Evolutionary conservation across 2,113 vertebrate species (phyloP).

Genomic region (Narcine bancroftii): DNA sequence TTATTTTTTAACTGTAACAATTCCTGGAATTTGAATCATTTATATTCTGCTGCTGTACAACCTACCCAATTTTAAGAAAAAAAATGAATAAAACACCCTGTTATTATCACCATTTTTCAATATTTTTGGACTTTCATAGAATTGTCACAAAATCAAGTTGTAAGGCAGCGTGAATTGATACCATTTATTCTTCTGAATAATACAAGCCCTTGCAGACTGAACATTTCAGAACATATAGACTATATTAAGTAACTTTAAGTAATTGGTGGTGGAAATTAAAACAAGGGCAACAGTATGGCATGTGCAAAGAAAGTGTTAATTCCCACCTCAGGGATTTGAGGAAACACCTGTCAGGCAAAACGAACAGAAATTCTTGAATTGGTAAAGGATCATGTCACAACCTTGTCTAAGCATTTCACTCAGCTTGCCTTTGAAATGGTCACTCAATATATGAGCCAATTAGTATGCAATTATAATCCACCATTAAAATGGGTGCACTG

Average conservation of each 20-base stretch:
- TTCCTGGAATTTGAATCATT: background rate
- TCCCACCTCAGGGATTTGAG: background rate
- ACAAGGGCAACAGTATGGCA: background rate
- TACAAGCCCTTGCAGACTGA: background rate
- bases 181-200: background rate
- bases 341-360: background rate
- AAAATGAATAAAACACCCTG: background rate
- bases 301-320: background rate
- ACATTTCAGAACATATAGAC: background rate
- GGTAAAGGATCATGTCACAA: background rate
- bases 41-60: background rate
- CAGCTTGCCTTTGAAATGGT: background rate
- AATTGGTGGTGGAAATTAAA: slow-evolving; percentile 12
- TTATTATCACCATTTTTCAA: background rate
- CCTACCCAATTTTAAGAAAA: background rate
- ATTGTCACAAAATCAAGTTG: background rate
- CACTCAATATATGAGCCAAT: background rate
- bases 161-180: background rate
- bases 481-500: no score
- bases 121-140: background rate
- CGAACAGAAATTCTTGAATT: background rate
- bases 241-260: background rate
- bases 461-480: background rate
- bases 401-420: background rate
- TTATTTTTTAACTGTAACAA: background rate